Evolutionary conservation across 2,888 invertebrate species (phyloP), one percentile per base, ranked within the genome.

Genomic region (Allygus modestus): DNA sequence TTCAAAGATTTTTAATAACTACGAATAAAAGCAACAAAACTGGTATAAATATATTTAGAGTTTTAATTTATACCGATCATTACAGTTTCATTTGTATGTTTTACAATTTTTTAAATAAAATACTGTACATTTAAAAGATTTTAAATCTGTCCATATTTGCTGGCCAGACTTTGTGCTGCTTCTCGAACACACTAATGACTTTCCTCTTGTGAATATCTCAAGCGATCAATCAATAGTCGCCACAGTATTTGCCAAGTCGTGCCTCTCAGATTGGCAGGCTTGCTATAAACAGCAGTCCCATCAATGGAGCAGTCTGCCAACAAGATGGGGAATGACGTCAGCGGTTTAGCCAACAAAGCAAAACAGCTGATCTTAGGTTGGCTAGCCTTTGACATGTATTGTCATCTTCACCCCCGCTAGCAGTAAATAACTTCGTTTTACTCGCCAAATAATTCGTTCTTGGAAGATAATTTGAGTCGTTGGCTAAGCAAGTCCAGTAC

Each of bases 231-330:
- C 65, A 65, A 65, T 31, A 31, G 17, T 65, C 15, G 17, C 23
- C 5, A 2, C 20, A 23, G 15, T 17, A 31, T 31, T 58, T 28
- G 65, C 65, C 65, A 65, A 28, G 54, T 28, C 65, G 65, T 9
- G 46, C 46, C 46, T 1, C 17, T 46, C 46, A 46, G 54, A 54
- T 65, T 65, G 65, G 65, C 65, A 65, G 28, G 15, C 65, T 12
- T 31, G 65, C 28, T 31, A 28, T 65, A 65, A 65, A 65, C 65
- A 65, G 20, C 54, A 23, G 58, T 65, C 28, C 65, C 65, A 28
- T 65, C 65, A 65, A 65, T 65, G 65, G 65, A 65, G 28, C 65
- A 26, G 65, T 17, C 65, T 65, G 65, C 65, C 65, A 65, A 65
- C 54, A 54, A 7, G 54, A 20, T 20, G 23, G 54, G 20, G 54